Evolutionary conservation across 2,888 invertebrate genomes (phyloP), one percentile per base, ranked within the genome.

Genomic region (Poecilus cupreus): DNA sequence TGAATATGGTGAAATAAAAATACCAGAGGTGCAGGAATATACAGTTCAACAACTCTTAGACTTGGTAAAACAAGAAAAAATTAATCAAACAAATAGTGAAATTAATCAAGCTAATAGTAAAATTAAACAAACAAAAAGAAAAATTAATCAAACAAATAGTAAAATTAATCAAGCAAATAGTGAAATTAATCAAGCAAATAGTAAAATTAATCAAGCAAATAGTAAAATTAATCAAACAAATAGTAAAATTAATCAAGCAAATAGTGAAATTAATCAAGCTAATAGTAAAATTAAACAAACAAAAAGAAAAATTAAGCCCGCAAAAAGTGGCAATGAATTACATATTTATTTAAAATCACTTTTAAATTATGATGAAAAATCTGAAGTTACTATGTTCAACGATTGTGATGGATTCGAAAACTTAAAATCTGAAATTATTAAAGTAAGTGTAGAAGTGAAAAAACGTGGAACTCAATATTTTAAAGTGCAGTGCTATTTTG

Each of bases 311-410:
- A 39, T 39, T 39, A 39, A 39, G 39, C n/a, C 3, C 2, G 6
- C 22, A 57, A 57, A 57, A 24, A 57, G 57, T n/a, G 57, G 57
- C 13, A 18, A 57, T 8, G 18, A 57, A 10, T 13, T 57, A 57
- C 57, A 57, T 57, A 57, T 5, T 22, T 57, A 57, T 57, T 57
- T 57, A 57, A 57, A 57, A 57, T 22, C 57, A 57, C 57, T 57
- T 22, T 57, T 57, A 24, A 57, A 57, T 57, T 57, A 57, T 57
- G 22, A 57, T 57, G 22, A 8, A 57, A 57, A 3, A 24, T 5
- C 4, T 57, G 8, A 22, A 57, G n/a, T 6, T 57, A 57, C 18
- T 24, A 57, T n/a, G 6, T 57, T 20, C 22, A 18, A 22, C 11
- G 57, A 22, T 24, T 57, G 57, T 57, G 57, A 57, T 22, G 57